A percentile compares a stretch with the other conserved stretches of the same genome.
Evolutionary conservation across 2,113 vertebrate genomes (phyloP).

Genomic region (Synodontis membranacea): DNA sequence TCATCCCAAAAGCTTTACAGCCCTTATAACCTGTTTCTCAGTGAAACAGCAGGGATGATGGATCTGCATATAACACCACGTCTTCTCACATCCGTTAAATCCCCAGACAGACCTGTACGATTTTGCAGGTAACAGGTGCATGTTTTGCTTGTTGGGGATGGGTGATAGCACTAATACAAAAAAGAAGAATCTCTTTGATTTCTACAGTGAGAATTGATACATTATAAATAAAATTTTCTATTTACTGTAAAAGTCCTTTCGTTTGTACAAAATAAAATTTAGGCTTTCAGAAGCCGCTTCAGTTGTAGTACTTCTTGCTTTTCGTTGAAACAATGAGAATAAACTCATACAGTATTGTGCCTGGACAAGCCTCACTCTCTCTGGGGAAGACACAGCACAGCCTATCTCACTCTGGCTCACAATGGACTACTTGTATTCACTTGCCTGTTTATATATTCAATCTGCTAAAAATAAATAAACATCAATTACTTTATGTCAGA

Average conservation of each 20-base stretch:
- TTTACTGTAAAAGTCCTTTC: background rate
- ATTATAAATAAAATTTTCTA: background rate
- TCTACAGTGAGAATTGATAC: background rate
- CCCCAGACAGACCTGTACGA: background rate
- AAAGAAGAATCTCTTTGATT: background rate
- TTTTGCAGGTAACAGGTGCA: background rate
- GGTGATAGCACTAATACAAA: background rate
- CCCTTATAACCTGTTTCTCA: constrained; percentile 4
- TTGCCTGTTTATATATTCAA: background rate
- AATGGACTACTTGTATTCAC: background rate
- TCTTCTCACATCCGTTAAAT: constrained; percentile 27
- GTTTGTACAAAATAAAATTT: background rate
- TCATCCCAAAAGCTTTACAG: background rate
- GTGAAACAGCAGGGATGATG: background rate
- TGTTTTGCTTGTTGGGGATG: background rate
- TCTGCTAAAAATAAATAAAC: background rate
- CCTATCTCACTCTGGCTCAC: background rate
- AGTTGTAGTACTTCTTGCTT: background rate
- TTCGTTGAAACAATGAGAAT: background rate
- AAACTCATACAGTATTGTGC: background rate
- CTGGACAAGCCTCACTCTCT: background rate
- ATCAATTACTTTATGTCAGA: background rate
- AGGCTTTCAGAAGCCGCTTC: background rate
- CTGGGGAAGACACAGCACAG: background rate
- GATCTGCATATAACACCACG: constrained; percentile 1